Conservation (phyloP, 2,113 vertebrate species). For the Zingel zingel region DNA sequence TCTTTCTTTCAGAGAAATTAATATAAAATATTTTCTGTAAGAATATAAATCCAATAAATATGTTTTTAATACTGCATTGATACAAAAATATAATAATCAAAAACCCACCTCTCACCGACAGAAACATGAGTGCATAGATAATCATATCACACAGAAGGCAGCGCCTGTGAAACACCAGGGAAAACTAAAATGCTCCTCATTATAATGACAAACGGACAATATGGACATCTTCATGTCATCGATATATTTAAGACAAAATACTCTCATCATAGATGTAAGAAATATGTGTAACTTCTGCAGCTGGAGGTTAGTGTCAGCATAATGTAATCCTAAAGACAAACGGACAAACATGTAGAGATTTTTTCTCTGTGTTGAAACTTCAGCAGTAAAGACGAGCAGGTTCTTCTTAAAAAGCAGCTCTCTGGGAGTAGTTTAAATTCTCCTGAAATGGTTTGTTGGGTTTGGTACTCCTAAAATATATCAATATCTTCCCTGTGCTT, state of each 20-base stretch:
- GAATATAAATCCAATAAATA: constrained; percentile 77
- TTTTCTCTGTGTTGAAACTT: neutral
- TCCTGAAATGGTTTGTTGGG: neutral
- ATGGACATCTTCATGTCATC: neutral
- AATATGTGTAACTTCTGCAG: neutral
- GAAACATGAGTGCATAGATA: constrained; percentile 62
- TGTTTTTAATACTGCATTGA: constrained; percentile 65
- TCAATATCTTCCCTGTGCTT: neutral
- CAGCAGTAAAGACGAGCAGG: neutral
- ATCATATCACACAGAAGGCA: constrained; percentile 30
- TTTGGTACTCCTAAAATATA: neutral
- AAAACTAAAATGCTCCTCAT: neutral
- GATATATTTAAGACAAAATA: constrained; percentile 22
- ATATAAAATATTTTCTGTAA: constrained; percentile 67
- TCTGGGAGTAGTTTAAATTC: constrained; percentile 5
- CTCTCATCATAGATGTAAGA: neutral
- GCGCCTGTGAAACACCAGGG: constrained; percentile 24
- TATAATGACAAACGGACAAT: neutral
- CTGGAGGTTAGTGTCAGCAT: neutral
- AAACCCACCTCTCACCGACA: constrained; percentile 28
- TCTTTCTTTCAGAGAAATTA: constrained; percentile 32
- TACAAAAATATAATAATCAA: constrained; percentile 74
- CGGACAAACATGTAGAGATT: constrained; percentile 9
- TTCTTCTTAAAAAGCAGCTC: neutral
- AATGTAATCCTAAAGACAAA: neutral